phyloP scores from a whole-genome alignment of 2,797 vertebrate species.

The Rousettus madagascariensis region DNA sequence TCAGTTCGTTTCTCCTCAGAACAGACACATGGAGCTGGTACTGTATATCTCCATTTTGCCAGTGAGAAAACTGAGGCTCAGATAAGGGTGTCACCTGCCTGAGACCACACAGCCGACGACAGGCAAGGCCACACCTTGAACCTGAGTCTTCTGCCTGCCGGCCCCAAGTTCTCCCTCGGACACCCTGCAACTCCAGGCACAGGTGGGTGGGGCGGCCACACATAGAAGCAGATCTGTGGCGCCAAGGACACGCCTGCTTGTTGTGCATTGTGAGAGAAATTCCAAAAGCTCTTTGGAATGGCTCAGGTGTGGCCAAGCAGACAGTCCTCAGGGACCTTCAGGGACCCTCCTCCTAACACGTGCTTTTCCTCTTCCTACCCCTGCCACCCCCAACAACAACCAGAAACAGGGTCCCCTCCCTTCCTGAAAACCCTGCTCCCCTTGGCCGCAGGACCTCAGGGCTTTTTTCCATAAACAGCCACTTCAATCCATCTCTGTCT shows the following conservation, averaged over 20 bases:
- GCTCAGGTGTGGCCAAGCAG: not conserved
- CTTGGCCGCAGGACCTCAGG: not conserved
- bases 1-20: not conserved
- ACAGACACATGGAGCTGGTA: accelerated
- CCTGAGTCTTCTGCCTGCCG: not conserved
- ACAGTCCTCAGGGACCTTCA: not conserved
- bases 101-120: not conserved
- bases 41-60: not conserved
- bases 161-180: not conserved
- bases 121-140: not conserved
- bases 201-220: not conserved
- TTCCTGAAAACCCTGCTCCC: constrained; percentile 37
- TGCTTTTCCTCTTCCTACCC: constrained; percentile 52
- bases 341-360: not conserved
- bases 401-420: constrained; percentile 35
- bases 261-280: not conserved
- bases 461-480: not conserved
- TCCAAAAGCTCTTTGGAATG: not conserved
- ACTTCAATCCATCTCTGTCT: not conserved
- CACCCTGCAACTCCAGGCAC: not conserved
- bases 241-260: not conserved
- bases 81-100: not conserved
- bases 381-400: not conserved
- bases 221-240: not conserved
- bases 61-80: not conserved